Base-by-base conservation (phyloP, 2,888 invertebrate genomes). In the Sinotaia quadrata region DNA sequence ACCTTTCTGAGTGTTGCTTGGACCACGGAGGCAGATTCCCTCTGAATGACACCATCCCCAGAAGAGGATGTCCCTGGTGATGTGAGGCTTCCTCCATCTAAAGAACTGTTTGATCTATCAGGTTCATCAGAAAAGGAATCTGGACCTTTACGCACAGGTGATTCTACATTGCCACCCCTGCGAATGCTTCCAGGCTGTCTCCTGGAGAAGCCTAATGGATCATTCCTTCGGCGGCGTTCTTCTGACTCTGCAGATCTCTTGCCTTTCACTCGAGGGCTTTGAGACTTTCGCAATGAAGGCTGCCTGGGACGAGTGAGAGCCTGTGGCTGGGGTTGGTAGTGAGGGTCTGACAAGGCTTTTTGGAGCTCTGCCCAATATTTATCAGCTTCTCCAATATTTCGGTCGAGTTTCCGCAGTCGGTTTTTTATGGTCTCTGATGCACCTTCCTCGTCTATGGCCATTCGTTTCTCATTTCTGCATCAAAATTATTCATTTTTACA, bases 351-450 rank as follows among this genome's bases (percentile, higher is more conserved):
- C 33, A 68, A 58, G 18, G 72, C 72, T 65, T 78, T 77, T 51
- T 80, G 76, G 74, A 83, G 79, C 68, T 82, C 83, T 18, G 70
- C 72, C 87, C 87, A 87, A 59, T 80, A 81, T 10, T 75, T 72
- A 34, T 82, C 76, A 37, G 86, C 70, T 63, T 85, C 83, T 0
- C 73, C 72, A 67, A 84, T 77, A 63, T 80, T 81, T 47, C 79
- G 73, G 58, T 84, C 81, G 71, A 86, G 74, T 72, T 79, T 81
- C n/a, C 80, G 69, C 54, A 86, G 74, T 65, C 81, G 81, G 60
- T 71, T 77, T 47, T 76, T 79, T 29, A 87, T 80, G 33, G 77
- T 77, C 29, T 84, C 85, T 7, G 80, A 70, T 7, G 83, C 81
- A 33, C 78, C 78, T 61, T 83, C 81, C 61, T 85, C 84, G 63